These are phyloP conservation scores for Pangasius djambal DNA, from an alignment of 2,797 vertebrate species.

Conservation along the genomic window DNA sequence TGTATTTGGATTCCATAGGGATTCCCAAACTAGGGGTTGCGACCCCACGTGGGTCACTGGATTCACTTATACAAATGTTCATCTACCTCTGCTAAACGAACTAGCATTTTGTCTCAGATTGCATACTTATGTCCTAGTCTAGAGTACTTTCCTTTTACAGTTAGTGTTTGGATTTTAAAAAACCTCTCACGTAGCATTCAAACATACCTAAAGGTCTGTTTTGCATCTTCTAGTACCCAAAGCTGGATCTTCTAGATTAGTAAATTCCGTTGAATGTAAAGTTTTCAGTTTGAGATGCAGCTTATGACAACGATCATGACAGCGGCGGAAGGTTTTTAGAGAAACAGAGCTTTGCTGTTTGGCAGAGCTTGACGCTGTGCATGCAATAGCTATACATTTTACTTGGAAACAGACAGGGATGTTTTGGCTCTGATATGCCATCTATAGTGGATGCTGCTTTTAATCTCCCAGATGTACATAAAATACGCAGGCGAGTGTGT, in stretches of 20 bases:
- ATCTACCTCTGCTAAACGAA: neutral
- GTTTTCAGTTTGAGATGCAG: neutral
- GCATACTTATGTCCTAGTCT: neutral
- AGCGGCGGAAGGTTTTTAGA: neutral
- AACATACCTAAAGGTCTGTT: neutral
- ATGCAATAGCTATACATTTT: neutral
- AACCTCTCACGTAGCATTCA: neutral
- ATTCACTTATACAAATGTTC: neutral
- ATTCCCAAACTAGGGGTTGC: neutral
- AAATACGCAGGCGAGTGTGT: neutral
- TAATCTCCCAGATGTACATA: neutral
- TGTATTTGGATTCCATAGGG: neutral
- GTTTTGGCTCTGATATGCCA: neutral
- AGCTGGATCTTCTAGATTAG: neutral
- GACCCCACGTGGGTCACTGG: neutral
- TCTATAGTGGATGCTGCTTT: neutral
- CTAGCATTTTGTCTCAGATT: neutral
- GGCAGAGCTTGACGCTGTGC: neutral
- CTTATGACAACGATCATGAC: neutral
- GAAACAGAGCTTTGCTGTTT: neutral
- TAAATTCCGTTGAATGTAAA: neutral
- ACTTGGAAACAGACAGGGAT: neutral
- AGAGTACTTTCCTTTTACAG: neutral
- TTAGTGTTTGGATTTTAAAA: neutral
- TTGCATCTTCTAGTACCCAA: neutral